Evolutionary conservation across 2,888 invertebrate species (phyloP), one percentile per base, ranked within the genome.

Genomic region (Trachelus tabidus): DNA sequence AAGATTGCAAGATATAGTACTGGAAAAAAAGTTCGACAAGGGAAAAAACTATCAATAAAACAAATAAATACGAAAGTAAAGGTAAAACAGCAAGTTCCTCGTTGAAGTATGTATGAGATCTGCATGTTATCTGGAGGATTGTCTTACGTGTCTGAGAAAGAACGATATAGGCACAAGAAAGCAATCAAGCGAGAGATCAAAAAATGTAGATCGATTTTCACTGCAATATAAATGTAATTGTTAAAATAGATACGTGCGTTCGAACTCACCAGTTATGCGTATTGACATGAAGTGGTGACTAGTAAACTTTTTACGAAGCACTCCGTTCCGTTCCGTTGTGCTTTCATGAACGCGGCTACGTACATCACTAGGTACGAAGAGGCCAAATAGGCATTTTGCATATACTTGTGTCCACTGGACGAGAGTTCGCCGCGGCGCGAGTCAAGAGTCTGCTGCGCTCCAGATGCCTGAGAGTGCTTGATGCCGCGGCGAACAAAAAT

Each of bases 261-360:
- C n/a, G 12, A 9, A 85, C 83, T 85, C 80, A 84, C 85, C 84
- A 82, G 83, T 85, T 84, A 85, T 84, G 86, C 85, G 82, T 86
- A 85, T 84, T 84, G 84, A 85, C 83, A 85, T 84, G 84, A 86
- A 85, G 83, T 84, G 84, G 84, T 88, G 88, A 88, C 88, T 88
- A 88, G 88, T 85, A 88, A 83, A 85, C 84, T 84, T 79, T 71
- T 84, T 81, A 82, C 78, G 83, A 84, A 82, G 82, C 82, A 81
- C 82, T 83, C 79, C 81, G 83, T 34, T 30, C 71, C 23, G 71
- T 71, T 75, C 71, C 31, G 56, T 35, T 68, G 78, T 76, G 78
- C 73, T 69, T 75, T 76, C 34, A 56, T 56, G 68, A 75, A 68
- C 37, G 69, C 34, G 56, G 40, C 56, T 40, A 73, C 71, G 34